phyloP scores from a whole-genome alignment of 1,140 invertebrate species.

The Aphis gossypii region DNA sequence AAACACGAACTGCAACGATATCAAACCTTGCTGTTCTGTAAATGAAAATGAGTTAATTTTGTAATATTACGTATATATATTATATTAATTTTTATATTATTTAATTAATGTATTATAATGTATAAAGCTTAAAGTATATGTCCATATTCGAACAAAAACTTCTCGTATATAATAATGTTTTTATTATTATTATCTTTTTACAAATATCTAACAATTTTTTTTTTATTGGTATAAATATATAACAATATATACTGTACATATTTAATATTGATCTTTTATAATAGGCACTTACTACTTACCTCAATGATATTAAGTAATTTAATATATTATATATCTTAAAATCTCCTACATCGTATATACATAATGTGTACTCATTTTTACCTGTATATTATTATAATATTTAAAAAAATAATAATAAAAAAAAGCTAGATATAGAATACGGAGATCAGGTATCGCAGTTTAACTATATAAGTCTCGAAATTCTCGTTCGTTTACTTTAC shows the following conservation, averaged over 20 bases:
- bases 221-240: not conserved
- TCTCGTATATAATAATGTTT: not conserved
- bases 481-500: not conserved
- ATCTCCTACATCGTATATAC: not conserved
- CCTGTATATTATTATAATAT: not conserved
- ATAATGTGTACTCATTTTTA: not conserved
- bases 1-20: constrained; percentile 55
- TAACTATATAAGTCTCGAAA: not conserved
- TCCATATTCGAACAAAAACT: not conserved
- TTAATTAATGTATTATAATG: not conserved
- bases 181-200: not conserved
- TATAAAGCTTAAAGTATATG: not conserved
- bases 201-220: not conserved
- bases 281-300: not conserved
- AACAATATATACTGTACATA: not conserved
- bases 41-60: constrained; percentile 39
- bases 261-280: no score
- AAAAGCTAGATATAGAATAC: not conserved
- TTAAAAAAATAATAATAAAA: not conserved
- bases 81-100: not conserved
- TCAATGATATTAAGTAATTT: not conserved
- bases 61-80: not conserved
- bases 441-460: not conserved
- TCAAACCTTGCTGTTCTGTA: constrained; percentile 52
- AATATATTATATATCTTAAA: not conserved